These are phyloP conservation scores for Cynopterus brachyotis DNA, from an alignment of 2,113 vertebrate genomes.

Conservation along the genomic window DNA sequence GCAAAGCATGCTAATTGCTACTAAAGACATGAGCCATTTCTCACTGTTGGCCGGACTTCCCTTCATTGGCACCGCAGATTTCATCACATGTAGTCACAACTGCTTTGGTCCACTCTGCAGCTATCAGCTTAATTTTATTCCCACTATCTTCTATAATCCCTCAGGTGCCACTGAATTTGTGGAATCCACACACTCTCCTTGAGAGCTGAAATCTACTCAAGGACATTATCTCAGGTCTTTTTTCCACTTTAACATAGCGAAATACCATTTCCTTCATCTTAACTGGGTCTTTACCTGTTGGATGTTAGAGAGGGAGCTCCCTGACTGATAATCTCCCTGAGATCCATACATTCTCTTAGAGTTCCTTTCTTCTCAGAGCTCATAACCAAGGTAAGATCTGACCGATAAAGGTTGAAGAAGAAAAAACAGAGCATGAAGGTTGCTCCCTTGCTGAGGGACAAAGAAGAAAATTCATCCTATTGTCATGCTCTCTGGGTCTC, in stretches of 20 bases:
- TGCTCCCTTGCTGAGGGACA: not conserved
- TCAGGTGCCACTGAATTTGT: not conserved
- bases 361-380: not conserved
- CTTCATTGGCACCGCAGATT: not conserved
- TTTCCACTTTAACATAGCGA: not conserved
- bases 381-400: not conserved
- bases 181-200: not conserved
- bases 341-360: rapidly evolving
- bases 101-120: not conserved
- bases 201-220: not conserved
- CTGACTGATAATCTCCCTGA: not conserved
- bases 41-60: not conserved
- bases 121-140: not conserved
- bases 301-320: not conserved
- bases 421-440: rapidly evolving
- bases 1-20: not conserved
- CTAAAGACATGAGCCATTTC: not conserved
- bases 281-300: not conserved
- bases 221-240: not conserved
- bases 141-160: not conserved
- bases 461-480: not conserved
- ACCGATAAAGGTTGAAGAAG: not conserved
- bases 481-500: not conserved
- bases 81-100: not conserved
- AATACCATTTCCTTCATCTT: not conserved